Evolutionary conservation across 2,888 invertebrate species (phyloP).

Genomic region (Zaprionus bogoriensis): DNA sequence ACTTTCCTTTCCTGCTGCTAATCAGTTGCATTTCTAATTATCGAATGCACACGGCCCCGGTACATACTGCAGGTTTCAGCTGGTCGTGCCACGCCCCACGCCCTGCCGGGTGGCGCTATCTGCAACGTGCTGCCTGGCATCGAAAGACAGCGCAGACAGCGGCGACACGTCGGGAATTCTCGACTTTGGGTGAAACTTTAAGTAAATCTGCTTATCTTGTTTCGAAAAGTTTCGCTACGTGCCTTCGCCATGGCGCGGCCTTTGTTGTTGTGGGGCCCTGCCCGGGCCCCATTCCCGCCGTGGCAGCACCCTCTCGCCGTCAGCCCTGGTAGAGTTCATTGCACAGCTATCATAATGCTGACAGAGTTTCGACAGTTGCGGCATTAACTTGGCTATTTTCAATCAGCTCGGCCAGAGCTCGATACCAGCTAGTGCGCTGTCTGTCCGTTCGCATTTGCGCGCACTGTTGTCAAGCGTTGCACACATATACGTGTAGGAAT

Average conservation of each 20-base stretch:
- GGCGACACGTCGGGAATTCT: constrained; percentile 57
- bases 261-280: constrained; percentile 44
- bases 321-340: constrained; percentile 44
- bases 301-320: neutral
- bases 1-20: constrained; percentile 27
- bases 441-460: too few relatives aligned
- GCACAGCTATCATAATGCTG: constrained; percentile 69
- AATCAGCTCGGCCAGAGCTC: constrained; percentile 45
- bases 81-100: constrained; percentile 3
- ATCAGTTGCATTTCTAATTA: constrained; percentile 62
- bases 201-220: constrained; percentile 80
- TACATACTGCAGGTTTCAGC: constrained; percentile 43
- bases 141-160: constrained; percentile 20
- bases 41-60: constrained; percentile 26
- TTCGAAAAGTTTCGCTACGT: constrained; percentile 72
- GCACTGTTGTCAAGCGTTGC: constrained; percentile 44
- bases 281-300: neutral
- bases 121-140: constrained; percentile 41
- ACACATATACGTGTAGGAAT: too few relatives aligned
- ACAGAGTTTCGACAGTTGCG: constrained; percentile 60
- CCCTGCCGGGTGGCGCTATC: constrained; percentile 21
- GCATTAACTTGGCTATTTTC: constrained; percentile 63
- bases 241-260: constrained; percentile 73
- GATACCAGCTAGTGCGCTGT: neutral
- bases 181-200: constrained; percentile 61